Percentiles rank a stretch among this genome's conserved stretches.
Evolutionary conservation across 1,140 invertebrate species (phyloP).

Genomic region (Penaeus japonicus): DNA sequence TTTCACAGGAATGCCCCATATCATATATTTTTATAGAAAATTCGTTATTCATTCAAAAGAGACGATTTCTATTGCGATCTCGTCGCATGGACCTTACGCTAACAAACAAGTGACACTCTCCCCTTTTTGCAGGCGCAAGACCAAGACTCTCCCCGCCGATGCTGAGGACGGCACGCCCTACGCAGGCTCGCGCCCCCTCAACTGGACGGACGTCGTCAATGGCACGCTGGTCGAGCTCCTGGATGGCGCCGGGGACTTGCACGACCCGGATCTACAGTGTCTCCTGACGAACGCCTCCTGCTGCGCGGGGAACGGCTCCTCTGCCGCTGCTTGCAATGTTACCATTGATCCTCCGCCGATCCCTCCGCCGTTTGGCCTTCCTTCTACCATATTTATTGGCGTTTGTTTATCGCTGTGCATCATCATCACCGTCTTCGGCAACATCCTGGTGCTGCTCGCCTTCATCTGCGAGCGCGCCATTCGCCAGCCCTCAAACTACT

Average conservation of each 20-base stretch:
- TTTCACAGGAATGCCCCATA: too few relatives aligned
- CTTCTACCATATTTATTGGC: conserved; percentile 92
- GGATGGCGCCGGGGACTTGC: background rate
- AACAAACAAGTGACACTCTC: too few relatives aligned
- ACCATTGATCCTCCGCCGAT: conserved; percentile 11
- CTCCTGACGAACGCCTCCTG: background rate
- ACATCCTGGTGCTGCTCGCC: conserved; percentile 93
- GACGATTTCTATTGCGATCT: too few relatives aligned
- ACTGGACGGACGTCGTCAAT: background rate
- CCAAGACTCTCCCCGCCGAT: background rate
- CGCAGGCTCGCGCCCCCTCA: background rate
- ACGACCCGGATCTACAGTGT: background rate
- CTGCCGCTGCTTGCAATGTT: background rate
- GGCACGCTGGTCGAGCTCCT: background rate
- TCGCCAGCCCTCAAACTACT: conserved; percentile 98
- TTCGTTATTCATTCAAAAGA: too few relatives aligned
- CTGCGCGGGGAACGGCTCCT: background rate
- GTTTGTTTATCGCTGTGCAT: conserved; percentile 87
- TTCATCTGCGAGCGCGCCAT: conserved; percentile 97
- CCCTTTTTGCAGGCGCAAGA: background rate
- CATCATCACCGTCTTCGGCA: conserved; percentile 91
- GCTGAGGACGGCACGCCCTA: background rate
- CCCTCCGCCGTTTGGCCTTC: conserved; percentile 74
- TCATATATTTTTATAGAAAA: too few relatives aligned
- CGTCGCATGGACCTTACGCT: too few relatives aligned